A percentile compares a stretch with the other conserved stretches of the same genome.
These are phyloP conservation scores for Troilus luridus DNA, from an alignment of 2,888 invertebrate genomes.

Conservation along the genomic window DNA sequence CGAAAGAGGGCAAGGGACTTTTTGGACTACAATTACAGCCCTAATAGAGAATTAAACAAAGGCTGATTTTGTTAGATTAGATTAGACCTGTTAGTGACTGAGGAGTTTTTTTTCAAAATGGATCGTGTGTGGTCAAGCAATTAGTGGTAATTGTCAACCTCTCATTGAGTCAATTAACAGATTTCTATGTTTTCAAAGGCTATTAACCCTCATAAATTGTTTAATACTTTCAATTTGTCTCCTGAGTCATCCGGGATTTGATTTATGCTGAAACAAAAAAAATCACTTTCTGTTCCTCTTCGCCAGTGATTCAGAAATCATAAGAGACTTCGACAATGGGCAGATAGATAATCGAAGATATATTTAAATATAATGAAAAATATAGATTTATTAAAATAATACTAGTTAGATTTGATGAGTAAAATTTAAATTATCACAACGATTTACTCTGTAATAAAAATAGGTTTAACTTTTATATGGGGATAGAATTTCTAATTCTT, in stretches of 20 bases:
- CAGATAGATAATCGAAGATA: neutral
- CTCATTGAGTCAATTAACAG: constrained; percentile 36
- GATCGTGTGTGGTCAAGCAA: constrained; percentile 36
- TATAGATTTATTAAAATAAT: no score
- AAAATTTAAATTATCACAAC: no score
- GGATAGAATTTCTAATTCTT: no score
- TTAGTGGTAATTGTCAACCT: constrained; percentile 14
- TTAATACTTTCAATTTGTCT: neutral
- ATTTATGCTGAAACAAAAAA: neutral
- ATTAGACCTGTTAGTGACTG: neutral
- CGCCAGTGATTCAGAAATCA: neutral
- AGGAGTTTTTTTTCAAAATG: neutral
- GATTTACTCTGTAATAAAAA: no score
- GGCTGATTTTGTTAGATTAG: neutral
- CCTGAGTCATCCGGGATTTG: neutral
- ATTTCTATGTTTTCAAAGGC: neutral
- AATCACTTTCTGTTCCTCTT: neutral
- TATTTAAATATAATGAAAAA: no score
- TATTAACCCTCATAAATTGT: constrained; percentile 11
- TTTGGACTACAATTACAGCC: neutral
- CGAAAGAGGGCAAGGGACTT: neutral
- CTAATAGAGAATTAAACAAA: neutral
- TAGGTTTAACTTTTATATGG: no score
- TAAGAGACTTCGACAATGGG: neutral
- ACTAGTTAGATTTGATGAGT: no score